These are phyloP conservation scores for Acleris sparsana DNA, from an alignment of 2,888 invertebrate genomes.

Conservation along the genomic window DNA sequence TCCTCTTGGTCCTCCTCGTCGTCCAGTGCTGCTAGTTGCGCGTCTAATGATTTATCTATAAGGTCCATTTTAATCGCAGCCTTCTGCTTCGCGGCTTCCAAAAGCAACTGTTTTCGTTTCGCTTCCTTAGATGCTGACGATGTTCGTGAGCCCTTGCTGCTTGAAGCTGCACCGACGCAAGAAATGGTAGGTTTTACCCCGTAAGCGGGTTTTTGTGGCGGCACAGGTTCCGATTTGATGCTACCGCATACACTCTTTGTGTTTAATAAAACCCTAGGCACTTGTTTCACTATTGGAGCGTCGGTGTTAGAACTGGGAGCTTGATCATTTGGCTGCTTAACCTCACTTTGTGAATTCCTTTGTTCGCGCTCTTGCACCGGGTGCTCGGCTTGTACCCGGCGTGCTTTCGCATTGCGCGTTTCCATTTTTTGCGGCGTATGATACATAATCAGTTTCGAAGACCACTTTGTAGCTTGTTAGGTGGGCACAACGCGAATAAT, in stretches of 20 bases:
- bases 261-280: not conserved
- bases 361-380: not conserved
- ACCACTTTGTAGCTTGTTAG: not conserved
- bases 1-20: slow-evolving; percentile 1
- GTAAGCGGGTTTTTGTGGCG: not conserved
- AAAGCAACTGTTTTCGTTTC: not conserved
- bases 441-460: not conserved
- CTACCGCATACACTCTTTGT: not conserved
- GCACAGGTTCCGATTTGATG: not conserved
- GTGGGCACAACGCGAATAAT: not conserved
- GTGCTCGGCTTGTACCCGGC: not conserved
- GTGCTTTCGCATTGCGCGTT: not conserved
- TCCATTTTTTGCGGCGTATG: not conserved
- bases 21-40: slow-evolving; percentile 3
- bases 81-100: slow-evolving; percentile 4
- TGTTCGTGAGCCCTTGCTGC: not conserved
- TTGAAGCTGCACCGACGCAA: not conserved
- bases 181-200: not conserved
- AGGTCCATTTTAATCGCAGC: slow-evolving; percentile 5
- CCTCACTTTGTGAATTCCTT: not conserved
- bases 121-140: not conserved
- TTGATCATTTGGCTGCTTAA: not conserved
- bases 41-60: slow-evolving; percentile 4
- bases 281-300: not conserved
- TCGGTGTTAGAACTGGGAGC: no score